phyloP scores from a whole-genome alignment of 1,140 invertebrate genomes.

The Pseudomyrmex flavicornis region DNA sequence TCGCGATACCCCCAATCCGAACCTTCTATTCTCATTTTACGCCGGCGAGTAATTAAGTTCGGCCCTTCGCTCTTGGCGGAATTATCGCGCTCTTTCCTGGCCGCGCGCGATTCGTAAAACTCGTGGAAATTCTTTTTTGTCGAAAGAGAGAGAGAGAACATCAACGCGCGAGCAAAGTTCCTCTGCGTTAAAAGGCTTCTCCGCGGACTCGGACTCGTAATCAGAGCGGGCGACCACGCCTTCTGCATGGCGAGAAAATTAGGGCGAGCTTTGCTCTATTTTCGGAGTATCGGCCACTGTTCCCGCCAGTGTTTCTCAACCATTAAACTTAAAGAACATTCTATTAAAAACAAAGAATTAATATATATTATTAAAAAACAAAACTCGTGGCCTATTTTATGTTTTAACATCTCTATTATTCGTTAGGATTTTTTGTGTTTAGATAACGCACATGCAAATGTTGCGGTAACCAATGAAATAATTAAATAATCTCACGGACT shows the following conservation, averaged over 20 bases:
- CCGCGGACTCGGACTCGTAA: slow-evolving; percentile 2
- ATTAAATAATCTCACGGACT: slow-evolving; percentile 51
- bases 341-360: too few species aligned
- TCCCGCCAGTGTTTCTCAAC: slow-evolving; percentile 2
- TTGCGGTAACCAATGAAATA: slow-evolving; percentile 35
- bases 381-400: background rate
- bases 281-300: background rate
- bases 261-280: slow-evolving; percentile 19
- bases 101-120: background rate
- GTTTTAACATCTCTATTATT: too few species aligned
- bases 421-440: background rate
- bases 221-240: background rate
- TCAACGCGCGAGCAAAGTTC: slow-evolving; percentile 8
- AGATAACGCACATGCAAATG: background rate
- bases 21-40: background rate
- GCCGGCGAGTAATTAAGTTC: slow-evolving; percentile 41
- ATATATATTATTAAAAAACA: background rate
- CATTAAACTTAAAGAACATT: too few species aligned
- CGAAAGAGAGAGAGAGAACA: background rate
- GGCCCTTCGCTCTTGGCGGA: background rate
- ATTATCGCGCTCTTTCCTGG: background rate
- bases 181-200: slow-evolving; percentile 17
- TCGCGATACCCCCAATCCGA: slow-evolving; percentile 16
- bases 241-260: slow-evolving; percentile 27
- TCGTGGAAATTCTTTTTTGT: slow-evolving; percentile 5